These are phyloP conservation scores for Microhierax caerulescens DNA, from an alignment of 2,797 vertebrate species.

Conservation along the genomic window DNA sequence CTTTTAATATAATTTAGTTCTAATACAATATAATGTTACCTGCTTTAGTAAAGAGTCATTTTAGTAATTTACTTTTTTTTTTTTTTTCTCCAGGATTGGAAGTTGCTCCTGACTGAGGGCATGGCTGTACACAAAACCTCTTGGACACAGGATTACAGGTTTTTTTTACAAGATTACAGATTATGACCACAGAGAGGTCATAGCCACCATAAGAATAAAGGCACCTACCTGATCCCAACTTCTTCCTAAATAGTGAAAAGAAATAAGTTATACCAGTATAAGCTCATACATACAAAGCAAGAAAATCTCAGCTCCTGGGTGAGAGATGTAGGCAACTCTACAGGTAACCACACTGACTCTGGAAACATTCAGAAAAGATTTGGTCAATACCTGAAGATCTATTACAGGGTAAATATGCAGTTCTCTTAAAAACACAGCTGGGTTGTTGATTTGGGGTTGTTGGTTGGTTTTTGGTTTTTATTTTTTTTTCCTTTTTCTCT, in stretches of 20 bases:
- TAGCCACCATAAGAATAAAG: neutral
- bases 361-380: neutral
- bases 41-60: neutral
- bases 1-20: neutral
- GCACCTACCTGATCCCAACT: neutral
- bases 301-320: neutral
- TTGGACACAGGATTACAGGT: neutral
- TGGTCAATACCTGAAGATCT: neutral
- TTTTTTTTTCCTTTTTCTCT: neutral
- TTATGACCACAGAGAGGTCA: neutral
- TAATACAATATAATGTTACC: neutral
- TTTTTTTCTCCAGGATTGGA: neutral
- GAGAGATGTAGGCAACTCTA: neutral
- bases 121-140: neutral
- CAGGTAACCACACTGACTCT: neutral
- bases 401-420: neutral
- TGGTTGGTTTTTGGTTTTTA: no score
- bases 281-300: neutral
- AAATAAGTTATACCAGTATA: neutral
- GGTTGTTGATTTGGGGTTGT: accelerated
- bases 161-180: no score
- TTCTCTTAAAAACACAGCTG: neutral
- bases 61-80: neutral
- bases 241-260: neutral
- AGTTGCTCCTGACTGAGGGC: neutral